phyloP scores from a whole-genome alignment of 2,113 vertebrate species.

The Urocynchramus pylzowi region DNA sequence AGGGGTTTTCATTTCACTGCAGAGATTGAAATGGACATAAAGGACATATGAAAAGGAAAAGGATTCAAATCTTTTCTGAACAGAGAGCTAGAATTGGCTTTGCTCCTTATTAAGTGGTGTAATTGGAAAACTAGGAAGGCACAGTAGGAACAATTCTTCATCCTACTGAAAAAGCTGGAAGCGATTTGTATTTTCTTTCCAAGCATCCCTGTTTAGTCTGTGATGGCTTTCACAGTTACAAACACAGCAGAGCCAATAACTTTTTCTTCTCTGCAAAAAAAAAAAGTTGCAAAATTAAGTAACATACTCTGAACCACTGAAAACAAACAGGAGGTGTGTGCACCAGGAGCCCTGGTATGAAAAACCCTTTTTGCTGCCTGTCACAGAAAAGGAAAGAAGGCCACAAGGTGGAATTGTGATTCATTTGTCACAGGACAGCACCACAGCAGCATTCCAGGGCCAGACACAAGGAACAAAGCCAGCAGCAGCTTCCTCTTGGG shows the following conservation, averaged over 20 bases:
- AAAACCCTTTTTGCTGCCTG: accelerated
- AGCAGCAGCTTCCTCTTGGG: not conserved
- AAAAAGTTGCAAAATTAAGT: not conserved
- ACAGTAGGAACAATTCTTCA: not conserved
- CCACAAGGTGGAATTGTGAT: accelerated
- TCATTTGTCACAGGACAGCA: not conserved
- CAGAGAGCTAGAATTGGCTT: not conserved
- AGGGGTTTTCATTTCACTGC: not conserved
- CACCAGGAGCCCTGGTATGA: not conserved
- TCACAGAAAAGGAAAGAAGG: not conserved
- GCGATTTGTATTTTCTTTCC: not conserved
- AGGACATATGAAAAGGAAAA: not conserved
- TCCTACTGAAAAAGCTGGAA: not conserved
- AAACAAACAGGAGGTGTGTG: not conserved
- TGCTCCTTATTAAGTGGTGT: not conserved
- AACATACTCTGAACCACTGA: not conserved
- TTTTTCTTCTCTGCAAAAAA: not conserved
- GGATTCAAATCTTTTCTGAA: not conserved
- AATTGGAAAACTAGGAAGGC: not conserved
- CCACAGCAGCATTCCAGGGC: not conserved
- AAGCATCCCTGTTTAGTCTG: not conserved
- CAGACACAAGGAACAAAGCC: not conserved
- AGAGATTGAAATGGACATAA: not conserved
- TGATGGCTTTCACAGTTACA: not conserved
- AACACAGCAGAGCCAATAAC: not conserved